Evolutionary conservation across 2,888 invertebrate species (phyloP), one percentile per base, ranked within the genome.

Genomic region (Neoscelio sp.): DNA sequence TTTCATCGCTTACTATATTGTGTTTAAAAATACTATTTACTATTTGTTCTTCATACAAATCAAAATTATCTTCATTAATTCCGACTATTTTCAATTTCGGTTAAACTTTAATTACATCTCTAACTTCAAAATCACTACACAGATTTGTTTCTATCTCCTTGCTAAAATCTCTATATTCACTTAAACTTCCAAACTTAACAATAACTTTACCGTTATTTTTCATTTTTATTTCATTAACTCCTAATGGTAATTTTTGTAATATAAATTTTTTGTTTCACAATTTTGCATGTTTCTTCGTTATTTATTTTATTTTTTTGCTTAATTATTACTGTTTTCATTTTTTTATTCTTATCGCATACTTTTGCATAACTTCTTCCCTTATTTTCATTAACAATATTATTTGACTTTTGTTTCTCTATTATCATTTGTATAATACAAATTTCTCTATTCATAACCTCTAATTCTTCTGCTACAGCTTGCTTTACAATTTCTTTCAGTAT

Each of bases 121-220:
- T 7, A 2, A 33, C 10, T 33, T 33, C 33, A 33, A 33, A 33
- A 0, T 33, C 33, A 17, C n/a, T 18, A 1, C 42, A 17, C 2
- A 17, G 7, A 0, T 42, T 42, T 8, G 8, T 18, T 42, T 18
- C n/a, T n/a, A 17, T 42, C 6, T 4, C 2, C n/a, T 48, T 30
- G 15, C 13, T 10, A 7, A 28, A 3, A 20, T 44, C n/a, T 13
- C 8, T 7, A 20, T 13, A 2, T 12, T 46, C 17, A 17, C 15
- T 33, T 17, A 10, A 7, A 1, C 30, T 2, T n/a, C 17, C 33
- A 18, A 4, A 50, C 3, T 12, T 30, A 8, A 50, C 5, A 18
- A 52, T 28, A 75, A 67, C 44, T 75, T 67, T 18, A 18, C 17
- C 1, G 50, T 42, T 65, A 74, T 40, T 74, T 65, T 58, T 50